phyloP scores from a whole-genome alignment of 1,140 invertebrate species.

The Drosophila cardini region DNA sequence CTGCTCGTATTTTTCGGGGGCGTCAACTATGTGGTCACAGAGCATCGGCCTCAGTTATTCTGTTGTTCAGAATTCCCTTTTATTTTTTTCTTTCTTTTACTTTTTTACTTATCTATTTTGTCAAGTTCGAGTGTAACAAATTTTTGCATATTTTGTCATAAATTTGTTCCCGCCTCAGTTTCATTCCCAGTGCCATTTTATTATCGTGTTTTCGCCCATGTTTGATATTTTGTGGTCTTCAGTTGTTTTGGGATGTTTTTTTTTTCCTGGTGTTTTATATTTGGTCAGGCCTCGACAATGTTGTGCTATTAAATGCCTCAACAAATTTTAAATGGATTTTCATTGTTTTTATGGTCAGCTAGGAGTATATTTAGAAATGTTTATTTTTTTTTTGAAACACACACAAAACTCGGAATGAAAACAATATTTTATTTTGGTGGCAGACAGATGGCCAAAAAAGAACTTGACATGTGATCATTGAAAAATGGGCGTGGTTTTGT shows the following conservation, averaged over 20 bases:
- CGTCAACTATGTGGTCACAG: slow-evolving; percentile 44
- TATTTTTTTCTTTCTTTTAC: background rate
- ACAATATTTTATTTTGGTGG: slow-evolving; percentile 8
- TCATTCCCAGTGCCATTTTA: slow-evolving; percentile 37
- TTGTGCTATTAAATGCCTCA: slow-evolving; percentile 42
- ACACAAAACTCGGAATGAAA: background rate
- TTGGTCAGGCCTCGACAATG: slow-evolving; percentile 26
- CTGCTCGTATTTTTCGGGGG: slow-evolving; percentile 32
- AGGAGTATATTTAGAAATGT: slow-evolving; percentile 34
- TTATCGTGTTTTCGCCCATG: slow-evolving; percentile 46
- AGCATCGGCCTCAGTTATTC: background rate
- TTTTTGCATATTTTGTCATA: slow-evolving; percentile 58
- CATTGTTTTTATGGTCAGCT: slow-evolving; percentile 36
- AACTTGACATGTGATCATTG: slow-evolving; percentile 31
- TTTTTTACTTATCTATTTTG: slow-evolving; percentile 42
- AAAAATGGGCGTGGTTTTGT: slow-evolving; percentile 8
- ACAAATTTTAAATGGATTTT: slow-evolving; percentile 45
- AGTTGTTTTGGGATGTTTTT: slow-evolving; percentile 6
- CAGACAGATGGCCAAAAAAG: slow-evolving; percentile 20
- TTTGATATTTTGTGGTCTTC: slow-evolving; percentile 33
- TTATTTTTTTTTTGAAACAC: slow-evolving; percentile 13
- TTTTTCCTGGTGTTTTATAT: no score
- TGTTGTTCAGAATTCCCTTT: background rate
- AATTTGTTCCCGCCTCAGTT: slow-evolving; percentile 33
- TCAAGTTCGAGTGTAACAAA: slow-evolving; percentile 53